Evolutionary conservation across 2,888 invertebrate species (phyloP).

Genomic region (Lampropteryx suffumata): DNA sequence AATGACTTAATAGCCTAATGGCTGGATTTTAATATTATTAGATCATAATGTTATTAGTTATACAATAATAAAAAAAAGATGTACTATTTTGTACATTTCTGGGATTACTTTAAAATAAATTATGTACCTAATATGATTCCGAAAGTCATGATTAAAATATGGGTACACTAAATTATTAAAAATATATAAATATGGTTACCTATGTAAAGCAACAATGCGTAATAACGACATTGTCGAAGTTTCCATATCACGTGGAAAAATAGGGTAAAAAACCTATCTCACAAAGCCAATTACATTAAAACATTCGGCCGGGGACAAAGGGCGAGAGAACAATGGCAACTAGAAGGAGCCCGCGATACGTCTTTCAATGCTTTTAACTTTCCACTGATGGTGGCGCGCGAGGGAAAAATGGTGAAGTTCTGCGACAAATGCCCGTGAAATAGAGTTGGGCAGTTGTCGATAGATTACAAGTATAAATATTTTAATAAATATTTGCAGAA

Average conservation of each 20-base stretch:
- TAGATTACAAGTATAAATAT: conserved; percentile 3
- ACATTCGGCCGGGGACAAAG: conserved; percentile 79
- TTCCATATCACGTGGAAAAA: conserved; percentile 43
- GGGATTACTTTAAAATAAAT: too few relatives aligned
- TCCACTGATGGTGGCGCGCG: conserved; percentile 73
- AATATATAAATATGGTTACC: background rate
- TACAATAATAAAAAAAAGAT: too few relatives aligned
- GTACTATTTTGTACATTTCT: too few relatives aligned
- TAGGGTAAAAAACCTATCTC: conserved; percentile 63
- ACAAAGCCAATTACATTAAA: conserved; percentile 83
- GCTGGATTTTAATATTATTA: too few relatives aligned
- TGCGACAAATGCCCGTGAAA: conserved; percentile 76
- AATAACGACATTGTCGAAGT: conserved; percentile 39
- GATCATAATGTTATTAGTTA: too few relatives aligned
- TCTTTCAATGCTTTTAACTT: conserved; percentile 84
- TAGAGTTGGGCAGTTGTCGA: conserved; percentile 50
- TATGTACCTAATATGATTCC: too few relatives aligned
- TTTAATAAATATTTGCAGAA: too few relatives aligned
- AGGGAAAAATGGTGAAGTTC: conserved; percentile 78
- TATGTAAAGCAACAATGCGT: conserved; percentile 28
- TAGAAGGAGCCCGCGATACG: conserved; percentile 78
- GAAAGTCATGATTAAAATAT: too few relatives aligned
- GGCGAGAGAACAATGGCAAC: conserved; percentile 76
- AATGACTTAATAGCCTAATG: too few relatives aligned
- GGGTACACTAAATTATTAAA: too few relatives aligned